phyloP scores from a whole-genome alignment of 2,888 invertebrate species.

The Eristalis pertinax region DNA sequence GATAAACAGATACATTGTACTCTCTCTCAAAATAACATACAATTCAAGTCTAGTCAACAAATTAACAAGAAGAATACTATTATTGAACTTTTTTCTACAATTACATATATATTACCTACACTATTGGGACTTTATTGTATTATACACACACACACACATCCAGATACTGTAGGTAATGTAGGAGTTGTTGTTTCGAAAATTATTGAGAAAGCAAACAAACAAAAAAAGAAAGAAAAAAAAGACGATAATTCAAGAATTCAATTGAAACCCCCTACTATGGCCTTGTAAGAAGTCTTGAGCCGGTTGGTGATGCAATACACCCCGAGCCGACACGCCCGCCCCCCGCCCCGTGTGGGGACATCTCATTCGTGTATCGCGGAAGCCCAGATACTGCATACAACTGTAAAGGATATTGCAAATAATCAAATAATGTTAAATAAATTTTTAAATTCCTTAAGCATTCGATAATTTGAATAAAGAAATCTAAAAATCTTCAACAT shows the following conservation, averaged over 20 bases:
- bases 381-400: constrained; percentile 34
- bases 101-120: constrained; percentile 59
- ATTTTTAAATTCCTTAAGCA: constrained; percentile 68
- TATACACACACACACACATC: constrained; percentile 57
- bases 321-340: too few species aligned
- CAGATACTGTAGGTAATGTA: constrained; percentile 60
- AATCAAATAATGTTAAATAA: constrained; percentile 69
- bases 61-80: constrained; percentile 51
- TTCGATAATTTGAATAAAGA: constrained; percentile 71
- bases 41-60: constrained; percentile 70
- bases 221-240: neutral
- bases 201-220: constrained; percentile 28
- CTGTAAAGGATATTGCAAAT: constrained; percentile 55
- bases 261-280: constrained; percentile 29
- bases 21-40: constrained; percentile 52
- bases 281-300: constrained; percentile 35
- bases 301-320: constrained; percentile 34
- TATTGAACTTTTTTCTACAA: constrained; percentile 66
- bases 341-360: constrained; percentile 1
- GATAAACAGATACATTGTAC: constrained; percentile 24
- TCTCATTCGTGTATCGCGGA: constrained; percentile 41
- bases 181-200: constrained; percentile 59
- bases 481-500: constrained; percentile 30
- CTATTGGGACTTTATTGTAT: constrained; percentile 58
- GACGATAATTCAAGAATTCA: neutral